Base-by-base conservation (phyloP, 2,113 vertebrate genomes). In the Carettochelys insculpta region DNA sequence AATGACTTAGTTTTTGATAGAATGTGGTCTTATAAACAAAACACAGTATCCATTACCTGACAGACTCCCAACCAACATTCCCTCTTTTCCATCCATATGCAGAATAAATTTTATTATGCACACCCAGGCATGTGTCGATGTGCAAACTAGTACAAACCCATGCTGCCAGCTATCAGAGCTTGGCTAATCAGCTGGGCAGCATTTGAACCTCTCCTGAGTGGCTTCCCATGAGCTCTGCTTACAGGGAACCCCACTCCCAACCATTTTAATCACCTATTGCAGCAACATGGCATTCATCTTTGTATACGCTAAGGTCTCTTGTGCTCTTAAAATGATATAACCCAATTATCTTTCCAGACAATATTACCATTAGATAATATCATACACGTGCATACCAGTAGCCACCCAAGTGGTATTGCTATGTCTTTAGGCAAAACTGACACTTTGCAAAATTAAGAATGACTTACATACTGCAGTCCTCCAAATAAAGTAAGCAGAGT, bases 381-480 rank as follows among this genome's bases (percentile, higher is more conserved):
- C 12, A 91, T 13, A 8, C 31, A 34, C 29, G 1, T 61, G 58
- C 14, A 3, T 12, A 13, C n/a, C 34, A 20, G 25, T 25, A 82
- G 8, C 53, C 82, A 88, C 9, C 19, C 48, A 77, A 2, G 38
- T 25, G 38, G 7, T 65, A 52, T 91, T 22, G 78, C 90, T 90
- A 73, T 38, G 24, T 22, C 24, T 54, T 76, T 65, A 48, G 25
- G 52, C 51, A 38, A 13, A 41, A 50, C 10, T 83, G 56, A 47
- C n/a, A 45, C 27, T 78, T 83, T 90, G 85, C 92, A 94, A 90
- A 93, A 77, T 22, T 22, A 0, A 0, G 68, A 83, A 71, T 89
- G 92, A 95, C 34, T 65, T 65, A 65, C 34, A 94, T 16, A 54
- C 94, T 93, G 92, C 94, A 96, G 88, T 93, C 91, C 80, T 94